Percentiles rank a stretch among this genome's conserved stretches.
Evolutionary conservation across 2,888 invertebrate genomes (phyloP).

Genomic region (Cosmopolites sordidus): DNA sequence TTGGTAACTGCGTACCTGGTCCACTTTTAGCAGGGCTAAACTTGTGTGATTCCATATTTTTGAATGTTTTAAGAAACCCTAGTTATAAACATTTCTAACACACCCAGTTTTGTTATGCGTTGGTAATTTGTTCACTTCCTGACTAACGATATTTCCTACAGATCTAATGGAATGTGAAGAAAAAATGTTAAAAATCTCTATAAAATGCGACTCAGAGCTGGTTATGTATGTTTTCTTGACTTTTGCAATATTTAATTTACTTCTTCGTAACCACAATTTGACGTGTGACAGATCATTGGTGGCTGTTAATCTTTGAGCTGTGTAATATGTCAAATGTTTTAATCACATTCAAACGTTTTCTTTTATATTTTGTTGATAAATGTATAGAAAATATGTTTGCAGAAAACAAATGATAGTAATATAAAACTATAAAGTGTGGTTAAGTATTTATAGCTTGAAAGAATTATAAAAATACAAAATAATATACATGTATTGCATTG

Average conservation of each 20-base stretch:
- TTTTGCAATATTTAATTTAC: slow-evolving; percentile 1
- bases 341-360: too few relatives aligned
- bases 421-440: too few relatives aligned
- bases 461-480: too few relatives aligned
- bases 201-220: background rate
- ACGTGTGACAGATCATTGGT: slow-evolving; percentile 3
- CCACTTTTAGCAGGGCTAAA: slow-evolving; percentile 26
- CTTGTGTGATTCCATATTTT: slow-evolving; percentile 28
- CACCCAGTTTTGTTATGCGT: slow-evolving; percentile 8
- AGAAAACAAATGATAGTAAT: too few relatives aligned
- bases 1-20: slow-evolving; percentile 22
- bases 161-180: background rate
- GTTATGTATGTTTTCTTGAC: background rate
- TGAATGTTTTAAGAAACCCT: slow-evolving; percentile 10
- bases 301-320: too few relatives aligned
- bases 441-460: too few relatives aligned
- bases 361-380: too few relatives aligned
- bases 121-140: background rate
- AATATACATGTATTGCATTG: too few relatives aligned
- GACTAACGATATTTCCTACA: background rate
- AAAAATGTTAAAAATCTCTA: background rate
- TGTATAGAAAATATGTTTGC: too few relatives aligned
- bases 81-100: slow-evolving; percentile 21
- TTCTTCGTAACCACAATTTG: background rate
- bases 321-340: too few relatives aligned